Base-by-base conservation (phyloP, 2,797 vertebrate species). In the Bradypodion ventrale region DNA sequence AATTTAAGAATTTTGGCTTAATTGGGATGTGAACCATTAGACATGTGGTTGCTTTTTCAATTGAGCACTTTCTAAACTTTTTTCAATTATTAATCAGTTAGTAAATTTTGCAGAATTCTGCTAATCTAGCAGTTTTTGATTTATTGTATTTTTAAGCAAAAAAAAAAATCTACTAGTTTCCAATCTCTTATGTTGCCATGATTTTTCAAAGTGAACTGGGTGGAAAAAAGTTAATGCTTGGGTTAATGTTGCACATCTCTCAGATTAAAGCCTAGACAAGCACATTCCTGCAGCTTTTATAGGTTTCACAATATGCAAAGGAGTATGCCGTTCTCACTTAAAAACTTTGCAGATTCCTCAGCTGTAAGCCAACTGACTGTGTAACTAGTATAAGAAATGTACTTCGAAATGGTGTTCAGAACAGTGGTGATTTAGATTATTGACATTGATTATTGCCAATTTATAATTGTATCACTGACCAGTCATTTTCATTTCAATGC, bases 1-100 rank as follows among this genome's bases (percentile, higher is more conserved):
- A 80, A 85, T 76, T 46, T 25, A 70, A 62, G 27, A 85, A 42
- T 7, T 60, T n/a, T 81, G 9, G 7, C 27, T 69, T 69, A 60
- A 69, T 19, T 27, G 49, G 49, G 6, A 8, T 68, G 62, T 63
- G 32, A 74, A 52, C 59, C 16, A 32, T 23, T 81, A 49, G 42
- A 75, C 23, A 37, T 49, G n/a, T 21, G 27, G 46, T 40, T 66
- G 23, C 25, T 46, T 65, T 75, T 49, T 23, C 16, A 80, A 75
- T 76, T 66, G 62, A 80, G 46, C 40, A 44, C 23, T 10, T 66
- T 69, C 27, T 15, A 19, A 85, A 9, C 23, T 72, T 49, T 78
- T 49, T 56, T 56, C 73, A 27, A 60, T 15, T 32, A 1, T 62
- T 27, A 15, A 63, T 23, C 42, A 46, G 19, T 27, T 69, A 16